A percentile compares a stretch with the other conserved stretches of the same genome.
These are phyloP conservation scores for Scatophagus argus DNA, from an alignment of 2,113 vertebrate species.

Conservation along the genomic window DNA sequence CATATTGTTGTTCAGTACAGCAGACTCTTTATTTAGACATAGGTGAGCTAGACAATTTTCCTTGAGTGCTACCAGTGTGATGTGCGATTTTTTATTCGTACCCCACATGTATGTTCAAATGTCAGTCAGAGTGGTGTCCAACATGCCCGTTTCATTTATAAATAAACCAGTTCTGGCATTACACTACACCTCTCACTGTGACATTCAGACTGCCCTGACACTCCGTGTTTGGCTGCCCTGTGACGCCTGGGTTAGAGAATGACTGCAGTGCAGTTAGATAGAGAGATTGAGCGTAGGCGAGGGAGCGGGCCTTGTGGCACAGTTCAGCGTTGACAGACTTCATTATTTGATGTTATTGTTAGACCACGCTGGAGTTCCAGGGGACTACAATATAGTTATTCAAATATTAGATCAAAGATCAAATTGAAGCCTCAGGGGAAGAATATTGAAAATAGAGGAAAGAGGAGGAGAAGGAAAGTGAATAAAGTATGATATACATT, in stretches of 20 bases:
- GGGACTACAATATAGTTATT: slow-evolving; percentile 11
- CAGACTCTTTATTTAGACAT: slow-evolving; percentile 11
- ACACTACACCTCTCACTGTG: slow-evolving; percentile 7
- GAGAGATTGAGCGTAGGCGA: slow-evolving; percentile 5
- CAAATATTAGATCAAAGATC: slow-evolving; percentile 37
- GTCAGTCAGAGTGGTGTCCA: slow-evolving; percentile 16
- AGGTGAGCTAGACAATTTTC: neutral
- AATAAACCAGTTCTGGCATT: slow-evolving; percentile 32
- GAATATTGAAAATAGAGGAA: neutral
- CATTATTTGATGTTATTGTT: slow-evolving; percentile 35
- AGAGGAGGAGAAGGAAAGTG: neutral
- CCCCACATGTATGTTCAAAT: neutral
- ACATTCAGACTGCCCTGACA: slow-evolving; percentile 27
- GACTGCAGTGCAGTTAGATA: slow-evolving; percentile 15
- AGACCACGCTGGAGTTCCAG: slow-evolving; percentile 1
- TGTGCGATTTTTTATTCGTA: neutral
- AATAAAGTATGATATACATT: neutral
- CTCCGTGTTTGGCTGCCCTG: slow-evolving; percentile 23
- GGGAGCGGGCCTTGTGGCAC: slow-evolving; percentile 12
- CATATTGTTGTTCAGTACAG: slow-evolving; percentile 13
- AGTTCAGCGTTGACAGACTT: slow-evolving; percentile 24
- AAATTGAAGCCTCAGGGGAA: slow-evolving; percentile 15
- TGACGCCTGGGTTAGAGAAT: slow-evolving; percentile 13
- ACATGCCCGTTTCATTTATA: slow-evolving; percentile 3
- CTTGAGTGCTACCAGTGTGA: neutral